Conservation (phyloP, 2,113 vertebrate genomes). For the Eulacestoma nigropectus region DNA sequence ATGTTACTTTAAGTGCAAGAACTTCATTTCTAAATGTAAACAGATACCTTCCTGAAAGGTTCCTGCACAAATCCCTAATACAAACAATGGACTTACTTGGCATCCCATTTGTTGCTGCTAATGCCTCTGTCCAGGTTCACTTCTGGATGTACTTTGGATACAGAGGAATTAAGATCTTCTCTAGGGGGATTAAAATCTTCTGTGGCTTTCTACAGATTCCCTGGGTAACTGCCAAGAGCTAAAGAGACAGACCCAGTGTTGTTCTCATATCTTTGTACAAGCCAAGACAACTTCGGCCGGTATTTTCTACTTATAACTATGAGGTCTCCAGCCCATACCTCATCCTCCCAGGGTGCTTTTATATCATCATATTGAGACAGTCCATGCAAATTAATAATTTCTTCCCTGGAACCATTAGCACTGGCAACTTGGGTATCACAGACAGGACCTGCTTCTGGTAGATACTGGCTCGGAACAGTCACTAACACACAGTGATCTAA, state of each 20-base stretch:
- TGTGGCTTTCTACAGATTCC: slow-evolving; percentile 15
- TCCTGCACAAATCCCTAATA: background rate
- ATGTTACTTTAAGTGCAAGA: background rate
- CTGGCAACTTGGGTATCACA: background rate
- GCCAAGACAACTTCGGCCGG: background rate
- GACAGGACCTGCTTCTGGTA: background rate
- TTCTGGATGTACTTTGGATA: background rate
- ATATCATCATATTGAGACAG: background rate
- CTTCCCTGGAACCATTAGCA: background rate
- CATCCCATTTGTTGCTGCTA: background rate
- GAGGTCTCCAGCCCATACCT: background rate
- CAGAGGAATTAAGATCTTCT: background rate
- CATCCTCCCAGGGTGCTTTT: background rate
- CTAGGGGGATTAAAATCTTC: background rate
- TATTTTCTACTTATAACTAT: background rate
- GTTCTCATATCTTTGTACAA: background rate
- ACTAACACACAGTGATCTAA: background rate
- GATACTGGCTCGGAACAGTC: background rate
- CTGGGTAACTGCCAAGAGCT: slow-evolving; percentile 1
- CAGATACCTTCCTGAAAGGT: background rate
- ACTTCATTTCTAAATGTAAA: background rate
- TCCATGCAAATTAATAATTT: background rate
- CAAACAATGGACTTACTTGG: background rate
- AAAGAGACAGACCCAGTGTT: background rate
- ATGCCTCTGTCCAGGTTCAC: background rate